Evolutionary conservation across 1,140 invertebrate genomes (phyloP), one percentile per base, ranked within the genome.

Genomic region (Listronotus oregonensis): DNA sequence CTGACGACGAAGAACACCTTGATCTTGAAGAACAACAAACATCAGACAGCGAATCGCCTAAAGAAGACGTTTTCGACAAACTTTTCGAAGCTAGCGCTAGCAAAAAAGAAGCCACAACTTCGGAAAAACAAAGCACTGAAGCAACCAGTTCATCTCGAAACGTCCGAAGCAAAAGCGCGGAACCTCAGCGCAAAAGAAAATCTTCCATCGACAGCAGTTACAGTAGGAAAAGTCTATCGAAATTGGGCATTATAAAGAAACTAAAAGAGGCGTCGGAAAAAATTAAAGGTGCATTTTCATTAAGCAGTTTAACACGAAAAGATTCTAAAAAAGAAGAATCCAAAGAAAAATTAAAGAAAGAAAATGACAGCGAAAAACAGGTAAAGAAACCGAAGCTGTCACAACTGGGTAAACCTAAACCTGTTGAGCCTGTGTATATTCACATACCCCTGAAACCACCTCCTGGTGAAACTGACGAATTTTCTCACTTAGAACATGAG

Each of bases 391-490:
- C 32, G 18, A 54, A 64, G n/a, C 47, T 32, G 6, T 27, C 32
- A 11, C 31, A 67, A 14, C 10, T 67, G 17, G 44, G 12, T n/a
- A 37, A 58, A 32, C 47, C 57, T 17, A 21, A 61, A 21, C 37
- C 17, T n/a, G 43, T 18, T 7, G 57, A 47, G 12, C 75, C 75
- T 5, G 69, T 76, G 14, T 77, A 77, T 63, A 79, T 79, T 46
- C 75, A 77, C 39, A 79, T 79, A 61, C 78, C 78, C 4, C 49
- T 79, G 43, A 78, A 77, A 69, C 73, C 75, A 42, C 73, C 75
- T 9, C 57, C 68, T 6, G 77, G 74, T 17, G 61, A 73, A 71
- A 69, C 66, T 6, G 77, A 78, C 50, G 75, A 77, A 39, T 77
- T 74, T 67, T 77, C 75, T 4, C 60, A 78, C 50, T 58, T 76